Percentiles rank a stretch among this genome's conserved stretches.
These are phyloP conservation scores for Lomographa bimaculata DNA, from an alignment of 2,888 invertebrate genomes.

Conservation along the genomic window DNA sequence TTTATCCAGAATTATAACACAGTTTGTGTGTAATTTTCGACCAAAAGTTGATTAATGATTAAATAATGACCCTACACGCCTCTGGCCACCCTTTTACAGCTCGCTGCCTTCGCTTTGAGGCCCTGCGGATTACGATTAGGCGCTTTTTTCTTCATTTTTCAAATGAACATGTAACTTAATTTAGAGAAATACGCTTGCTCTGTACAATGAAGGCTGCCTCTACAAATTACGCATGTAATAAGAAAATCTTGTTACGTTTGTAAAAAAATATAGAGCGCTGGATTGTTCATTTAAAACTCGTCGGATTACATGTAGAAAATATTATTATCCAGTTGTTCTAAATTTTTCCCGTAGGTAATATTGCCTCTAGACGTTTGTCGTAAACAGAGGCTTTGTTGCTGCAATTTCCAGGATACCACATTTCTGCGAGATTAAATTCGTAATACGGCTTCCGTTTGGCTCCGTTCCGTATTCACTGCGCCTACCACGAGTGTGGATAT, in stretches of 20 bases:
- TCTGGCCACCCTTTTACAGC: conserved; percentile 34
- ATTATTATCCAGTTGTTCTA: conserved; percentile 48
- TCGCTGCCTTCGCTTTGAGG: conserved; percentile 31
- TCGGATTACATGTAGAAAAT: conserved; percentile 40
- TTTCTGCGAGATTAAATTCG: conserved; percentile 81
- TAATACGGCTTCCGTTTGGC: conserved; percentile 71
- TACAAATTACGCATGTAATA: conserved; percentile 23
- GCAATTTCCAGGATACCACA: conserved; percentile 77
- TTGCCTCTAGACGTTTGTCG: conserved; percentile 60
- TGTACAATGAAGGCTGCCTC: conserved; percentile 15
- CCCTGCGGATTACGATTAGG: conserved; percentile 26
- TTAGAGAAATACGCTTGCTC: conserved; percentile 14
- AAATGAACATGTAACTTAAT: conserved; percentile 21
- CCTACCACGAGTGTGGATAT: conserved; percentile 53
- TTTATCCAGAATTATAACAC: conserved; percentile 22
- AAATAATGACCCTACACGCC: conserved; percentile 37
- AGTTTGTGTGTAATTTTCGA: conserved; percentile 32
- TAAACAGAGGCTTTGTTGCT: conserved; percentile 70
- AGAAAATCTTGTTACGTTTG: conserved; percentile 21
- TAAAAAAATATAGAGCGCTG: conserved; percentile 11
- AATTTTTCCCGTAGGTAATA: conserved; percentile 55
- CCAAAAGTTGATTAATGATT: conserved; percentile 37
- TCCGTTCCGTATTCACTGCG: conserved; percentile 62
- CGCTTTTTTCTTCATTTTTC: conserved; percentile 21
- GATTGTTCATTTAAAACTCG: conserved; percentile 22